A percentile compares a stretch with the other conserved stretches of the same genome.
Conservation (phyloP, 1,140 invertebrate genomes). For the Mercenaria mercenaria region DNA sequence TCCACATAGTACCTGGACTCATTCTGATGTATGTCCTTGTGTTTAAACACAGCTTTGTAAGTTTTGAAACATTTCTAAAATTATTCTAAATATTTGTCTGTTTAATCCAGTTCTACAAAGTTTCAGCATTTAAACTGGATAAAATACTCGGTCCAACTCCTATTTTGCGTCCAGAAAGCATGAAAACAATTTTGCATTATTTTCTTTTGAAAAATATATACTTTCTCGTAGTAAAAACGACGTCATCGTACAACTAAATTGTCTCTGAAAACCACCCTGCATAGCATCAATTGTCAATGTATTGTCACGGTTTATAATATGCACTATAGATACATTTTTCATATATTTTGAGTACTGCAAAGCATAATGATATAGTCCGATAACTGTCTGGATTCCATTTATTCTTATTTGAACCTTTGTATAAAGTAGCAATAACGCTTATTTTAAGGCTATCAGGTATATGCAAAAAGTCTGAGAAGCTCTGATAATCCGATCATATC, state of each 20-base stretch:
- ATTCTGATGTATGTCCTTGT: too few relatives aligned
- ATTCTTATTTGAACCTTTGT: background rate
- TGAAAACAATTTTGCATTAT: background rate
- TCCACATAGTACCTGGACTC: too few relatives aligned
- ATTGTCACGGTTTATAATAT: background rate
- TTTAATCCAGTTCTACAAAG: too few relatives aligned
- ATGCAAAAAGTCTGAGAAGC: background rate
- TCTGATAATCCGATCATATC: background rate
- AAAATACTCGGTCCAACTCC: background rate
- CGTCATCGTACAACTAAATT: background rate
- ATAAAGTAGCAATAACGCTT: background rate
- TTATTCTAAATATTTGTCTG: too few relatives aligned
- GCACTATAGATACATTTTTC: background rate
- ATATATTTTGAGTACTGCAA: background rate
- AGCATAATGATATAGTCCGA: background rate
- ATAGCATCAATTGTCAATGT: background rate
- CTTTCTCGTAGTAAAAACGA: background rate
- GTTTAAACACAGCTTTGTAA: too few relatives aligned
- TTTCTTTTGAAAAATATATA: background rate
- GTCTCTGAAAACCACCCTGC: background rate
- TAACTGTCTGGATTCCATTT: background rate
- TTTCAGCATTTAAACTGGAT: background rate
- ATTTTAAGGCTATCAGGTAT: background rate
- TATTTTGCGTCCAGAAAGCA: background rate
- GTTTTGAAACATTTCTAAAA: too few relatives aligned